These are phyloP conservation scores for Vulpes vulpes DNA, from an alignment of 2,113 vertebrate species.

Conservation along the genomic window DNA sequence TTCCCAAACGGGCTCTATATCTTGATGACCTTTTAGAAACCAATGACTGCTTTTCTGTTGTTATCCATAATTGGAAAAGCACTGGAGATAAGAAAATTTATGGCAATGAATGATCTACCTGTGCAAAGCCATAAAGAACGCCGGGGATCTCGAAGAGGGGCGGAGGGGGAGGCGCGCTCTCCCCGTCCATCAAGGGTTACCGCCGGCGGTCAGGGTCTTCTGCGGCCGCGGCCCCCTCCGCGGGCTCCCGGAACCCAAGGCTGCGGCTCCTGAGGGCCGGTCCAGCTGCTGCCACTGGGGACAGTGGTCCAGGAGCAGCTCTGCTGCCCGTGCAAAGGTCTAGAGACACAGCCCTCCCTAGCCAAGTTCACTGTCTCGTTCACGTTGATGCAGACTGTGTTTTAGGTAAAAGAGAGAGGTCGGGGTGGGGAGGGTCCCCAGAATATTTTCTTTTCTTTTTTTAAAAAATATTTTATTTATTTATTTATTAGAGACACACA, in stretches of 20 bases:
- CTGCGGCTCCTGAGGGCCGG: fast-evolving
- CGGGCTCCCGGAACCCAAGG: fast-evolving
- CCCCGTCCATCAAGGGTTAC: background rate
- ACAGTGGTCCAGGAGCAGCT: background rate
- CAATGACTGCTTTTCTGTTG: slow-evolving; percentile 86
- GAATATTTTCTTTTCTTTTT: too few relatives aligned
- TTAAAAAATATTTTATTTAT: too few relatives aligned
- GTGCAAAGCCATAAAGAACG: slow-evolving; percentile 84
- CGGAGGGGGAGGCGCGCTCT: background rate
- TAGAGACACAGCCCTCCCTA: fast-evolving
- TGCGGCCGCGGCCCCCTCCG: fast-evolving
- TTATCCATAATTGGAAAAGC: slow-evolving; percentile 91
- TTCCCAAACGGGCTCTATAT: slow-evolving; percentile 84
- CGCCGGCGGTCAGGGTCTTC: background rate
- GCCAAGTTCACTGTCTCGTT: too few relatives aligned
- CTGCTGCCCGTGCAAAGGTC: background rate
- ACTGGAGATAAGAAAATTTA: slow-evolving; percentile 89
- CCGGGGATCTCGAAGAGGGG: fast-evolving
- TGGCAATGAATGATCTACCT: slow-evolving; percentile 86
- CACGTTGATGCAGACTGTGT: fast-evolving
- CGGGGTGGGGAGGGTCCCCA: fast-evolving
- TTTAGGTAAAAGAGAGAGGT: background rate
- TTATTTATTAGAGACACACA: too few relatives aligned
- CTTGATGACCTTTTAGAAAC: slow-evolving; percentile 90
- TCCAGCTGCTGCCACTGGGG: background rate